phyloP scores from a whole-genome alignment of 1,140 invertebrate species.

The Antheraea mylitta region DNA sequence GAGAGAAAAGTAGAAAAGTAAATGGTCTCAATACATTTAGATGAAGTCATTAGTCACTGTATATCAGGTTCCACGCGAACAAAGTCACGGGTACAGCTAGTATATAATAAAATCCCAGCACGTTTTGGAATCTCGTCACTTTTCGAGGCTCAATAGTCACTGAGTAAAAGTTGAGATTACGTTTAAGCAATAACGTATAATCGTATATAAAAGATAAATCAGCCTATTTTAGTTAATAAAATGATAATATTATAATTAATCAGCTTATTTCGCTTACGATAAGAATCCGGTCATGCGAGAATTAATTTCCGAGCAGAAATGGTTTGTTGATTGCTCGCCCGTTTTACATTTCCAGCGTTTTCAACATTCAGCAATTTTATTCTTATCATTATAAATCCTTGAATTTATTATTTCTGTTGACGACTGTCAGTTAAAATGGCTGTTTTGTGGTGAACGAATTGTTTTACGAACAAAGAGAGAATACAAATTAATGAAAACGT shows the following conservation, averaged over 20 bases:
- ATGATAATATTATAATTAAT: not conserved
- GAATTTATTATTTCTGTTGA: conserved; percentile 2
- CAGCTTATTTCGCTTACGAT: not conserved
- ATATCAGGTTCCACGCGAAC: too few relatives aligned
- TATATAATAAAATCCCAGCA: too few relatives aligned
- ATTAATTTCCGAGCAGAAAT: conserved; percentile 1
- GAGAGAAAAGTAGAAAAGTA: too few relatives aligned
- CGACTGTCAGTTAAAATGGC: not conserved
- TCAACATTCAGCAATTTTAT: not conserved
- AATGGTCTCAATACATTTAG: too few relatives aligned
- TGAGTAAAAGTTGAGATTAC: too few relatives aligned
- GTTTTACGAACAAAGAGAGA: not conserved
- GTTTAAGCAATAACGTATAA: not conserved
- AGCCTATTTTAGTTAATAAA: not conserved
- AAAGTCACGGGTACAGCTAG: too few relatives aligned
- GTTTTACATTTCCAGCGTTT: not conserved
- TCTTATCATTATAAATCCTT: not conserved
- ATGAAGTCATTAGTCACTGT: too few relatives aligned
- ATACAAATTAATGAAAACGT: not conserved
- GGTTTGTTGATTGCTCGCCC: not conserved
- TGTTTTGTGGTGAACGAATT: not conserved
- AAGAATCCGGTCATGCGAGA: not conserved
- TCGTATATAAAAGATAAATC: not conserved
- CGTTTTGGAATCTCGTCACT: too few relatives aligned
- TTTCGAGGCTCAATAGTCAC: too few relatives aligned